Base-by-base conservation (phyloP, 2,888 invertebrate genomes). In the Eudemis profundana region DNA sequence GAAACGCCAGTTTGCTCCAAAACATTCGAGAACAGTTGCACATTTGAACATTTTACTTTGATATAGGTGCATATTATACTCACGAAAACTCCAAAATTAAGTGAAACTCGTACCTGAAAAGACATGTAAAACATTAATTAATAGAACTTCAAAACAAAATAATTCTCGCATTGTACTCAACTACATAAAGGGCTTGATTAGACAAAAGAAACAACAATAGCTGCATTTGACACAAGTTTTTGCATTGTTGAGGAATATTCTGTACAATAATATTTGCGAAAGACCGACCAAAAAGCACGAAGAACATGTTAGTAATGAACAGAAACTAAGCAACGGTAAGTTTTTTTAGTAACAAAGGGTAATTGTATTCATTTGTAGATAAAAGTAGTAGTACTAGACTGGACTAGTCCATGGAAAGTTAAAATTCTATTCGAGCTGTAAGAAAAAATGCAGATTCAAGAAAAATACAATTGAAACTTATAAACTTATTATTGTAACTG, bases 341-440 rank as follows among this genome's bases (percentile, higher is more conserved):
- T 36, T 51, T 53, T 33, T 47, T 40, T 17, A 29, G 19, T 27
- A 40, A 63, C 56, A 56, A 63, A 49, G 49, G 42, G 29, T 12
- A 49, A 56, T 63, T 42, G 56, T 56, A 46, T 38, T 21, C 44
- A 15, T 61, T 50, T 42, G 40, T 29, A 15, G 29, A 21, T 44
- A 61, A 61, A 61, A 49, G 17, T 14, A 12, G 33, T 14, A 12
- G 33, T 36, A 61, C n/a, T 17, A 61, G 15, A 10, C 38, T 46
- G 44, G 33, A 21, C 36, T 44, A 27, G 33, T 36, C 46, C 53
- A 53, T 36, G 53, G 29, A 46, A 61, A 53, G 27, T 53, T 47
- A 1, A 53, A 46, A 23, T 42, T 23, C 12, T 15, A 44, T 29
- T 61, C 29, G 19, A 7, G 14, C 17, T 33, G n/a, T 38, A 38